These are phyloP conservation scores for Lindbergichthys nudifrons DNA, from an alignment of 2,797 vertebrate species.

Conservation along the genomic window DNA sequence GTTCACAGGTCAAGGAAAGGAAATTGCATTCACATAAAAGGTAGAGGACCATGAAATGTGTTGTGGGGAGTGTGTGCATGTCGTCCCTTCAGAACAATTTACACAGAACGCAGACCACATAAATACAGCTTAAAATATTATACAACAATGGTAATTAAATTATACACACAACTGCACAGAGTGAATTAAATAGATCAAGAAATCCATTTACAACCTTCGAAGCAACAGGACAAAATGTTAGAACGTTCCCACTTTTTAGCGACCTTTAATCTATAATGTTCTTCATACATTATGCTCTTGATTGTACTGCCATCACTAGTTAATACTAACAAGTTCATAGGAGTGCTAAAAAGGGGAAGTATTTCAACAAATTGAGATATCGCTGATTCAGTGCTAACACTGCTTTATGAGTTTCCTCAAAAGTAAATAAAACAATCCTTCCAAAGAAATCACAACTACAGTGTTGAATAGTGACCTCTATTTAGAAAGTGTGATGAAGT, in stretches of 20 bases:
- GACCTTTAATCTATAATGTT: not conserved
- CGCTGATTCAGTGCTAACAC: constrained; percentile 61
- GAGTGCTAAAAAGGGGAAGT: constrained; percentile 68
- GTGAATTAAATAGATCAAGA: constrained; percentile 67
- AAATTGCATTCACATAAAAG: constrained; percentile 67
- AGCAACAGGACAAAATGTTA: constrained; percentile 52
- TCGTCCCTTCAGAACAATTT: constrained; percentile 56
- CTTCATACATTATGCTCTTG: constrained; percentile 13
- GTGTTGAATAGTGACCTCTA: constrained; percentile 44
- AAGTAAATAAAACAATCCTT: constrained; percentile 44
- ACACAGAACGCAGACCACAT: constrained; percentile 73
- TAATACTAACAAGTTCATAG: constrained; percentile 7
- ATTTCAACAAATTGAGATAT: constrained; percentile 56
- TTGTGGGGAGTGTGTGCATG: constrained; percentile 56
- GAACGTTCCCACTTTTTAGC: constrained; percentile 72
- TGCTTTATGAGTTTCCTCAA: constrained; percentile 44
- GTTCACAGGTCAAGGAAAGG: constrained; percentile 69
- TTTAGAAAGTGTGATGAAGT: constrained; percentile 39
- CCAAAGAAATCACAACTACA: constrained; percentile 50
- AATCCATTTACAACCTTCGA: constrained; percentile 71
- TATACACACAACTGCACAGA: constrained; percentile 70
- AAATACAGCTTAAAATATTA: constrained; percentile 77
- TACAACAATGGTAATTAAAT: constrained; percentile 73
- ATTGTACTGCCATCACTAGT: constrained; percentile 3
- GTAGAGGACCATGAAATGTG: constrained; percentile 47